Conservation (phyloP, 2,113 vertebrate species). For the Hucho hucho region DNA sequence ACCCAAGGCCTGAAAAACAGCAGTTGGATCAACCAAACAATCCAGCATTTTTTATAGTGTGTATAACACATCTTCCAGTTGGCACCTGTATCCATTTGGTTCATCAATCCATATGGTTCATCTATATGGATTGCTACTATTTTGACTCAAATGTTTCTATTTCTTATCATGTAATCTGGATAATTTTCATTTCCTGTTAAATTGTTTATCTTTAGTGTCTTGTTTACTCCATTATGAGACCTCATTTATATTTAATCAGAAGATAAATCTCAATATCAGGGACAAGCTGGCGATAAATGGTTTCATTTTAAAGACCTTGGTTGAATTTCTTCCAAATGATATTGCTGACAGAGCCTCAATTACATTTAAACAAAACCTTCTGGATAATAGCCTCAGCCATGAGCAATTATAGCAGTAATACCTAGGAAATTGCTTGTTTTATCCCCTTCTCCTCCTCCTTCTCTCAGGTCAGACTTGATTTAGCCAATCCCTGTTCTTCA, state of each 20-base stretch:
- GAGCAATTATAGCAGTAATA: slow-evolving; percentile 33
- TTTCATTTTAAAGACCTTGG: slow-evolving; percentile 11
- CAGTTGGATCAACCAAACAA: no score
- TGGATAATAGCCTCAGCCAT: slow-evolving; percentile 19
- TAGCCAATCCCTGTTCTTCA: slow-evolving; percentile 14
- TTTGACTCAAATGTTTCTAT: no score
- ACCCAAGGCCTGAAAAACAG: no score
- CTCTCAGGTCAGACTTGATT: slow-evolving; percentile 24
- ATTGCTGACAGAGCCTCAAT: slow-evolving; percentile 26
- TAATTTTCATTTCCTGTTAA: background rate
- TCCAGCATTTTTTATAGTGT: no score
- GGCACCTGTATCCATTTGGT: no score
- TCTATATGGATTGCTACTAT: no score
- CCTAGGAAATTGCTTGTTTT: slow-evolving; percentile 25
- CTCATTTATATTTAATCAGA: background rate
- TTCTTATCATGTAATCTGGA: no score
- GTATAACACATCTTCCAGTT: no score
- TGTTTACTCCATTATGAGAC: background rate
- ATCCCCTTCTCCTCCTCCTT: slow-evolving; percentile 2
- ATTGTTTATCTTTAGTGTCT: background rate
- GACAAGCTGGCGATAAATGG: background rate
- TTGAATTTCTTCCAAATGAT: background rate
- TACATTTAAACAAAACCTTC: slow-evolving; percentile 27
- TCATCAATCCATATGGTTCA: no score
- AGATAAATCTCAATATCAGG: background rate